Base-by-base conservation (phyloP, 2,113 vertebrate species). In the Dolichallabes microphthalmus region DNA sequence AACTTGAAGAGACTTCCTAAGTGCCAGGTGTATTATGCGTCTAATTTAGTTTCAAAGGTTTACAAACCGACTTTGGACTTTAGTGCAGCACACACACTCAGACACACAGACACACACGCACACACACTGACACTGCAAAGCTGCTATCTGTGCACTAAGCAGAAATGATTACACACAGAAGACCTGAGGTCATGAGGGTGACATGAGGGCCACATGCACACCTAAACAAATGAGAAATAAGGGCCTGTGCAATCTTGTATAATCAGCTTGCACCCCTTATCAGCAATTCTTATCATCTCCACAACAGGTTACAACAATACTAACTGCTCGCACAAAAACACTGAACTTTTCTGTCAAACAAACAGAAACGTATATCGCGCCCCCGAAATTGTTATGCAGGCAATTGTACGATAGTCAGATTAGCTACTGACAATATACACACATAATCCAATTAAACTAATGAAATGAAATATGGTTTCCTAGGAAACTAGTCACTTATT, bases 181-280 rank as follows among this genome's bases (percentile, higher is more conserved):
- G 53, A 85, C 78, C 83, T 0, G 58, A 77, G 83, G 77, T 76
- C 83, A 77, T 66, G 60, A 84, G 76, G 53, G 45, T 11, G 60
- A 55, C 83, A 60, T 78, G 55, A 35, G 60, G 68, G 68, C 52
- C 50, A 69, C 83, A 85, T 57, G 64, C 63, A 45, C 83, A 79
- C 19, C 27, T 30, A 84, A 58, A 64, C 30, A 83, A 83, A 94
- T 90, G 90, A 86, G 50, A 94, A 93, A 94, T 94, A 93, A 94
- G 88, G 89, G 84, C 86, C 90, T 89, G 92, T 90, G 91, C 88
- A 92, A 90, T 90, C 77, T 86, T 86, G 83, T 85, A 86, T 91
- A 90, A 93, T 94, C 93, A 92, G 86, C 87, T 71, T 76, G 82
- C 89, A 87, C 90, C 92, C 92, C 91, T 93, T 91, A 92, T 93